phyloP scores from a whole-genome alignment of 2,888 invertebrate species.

The Salpingus planirostris region DNA sequence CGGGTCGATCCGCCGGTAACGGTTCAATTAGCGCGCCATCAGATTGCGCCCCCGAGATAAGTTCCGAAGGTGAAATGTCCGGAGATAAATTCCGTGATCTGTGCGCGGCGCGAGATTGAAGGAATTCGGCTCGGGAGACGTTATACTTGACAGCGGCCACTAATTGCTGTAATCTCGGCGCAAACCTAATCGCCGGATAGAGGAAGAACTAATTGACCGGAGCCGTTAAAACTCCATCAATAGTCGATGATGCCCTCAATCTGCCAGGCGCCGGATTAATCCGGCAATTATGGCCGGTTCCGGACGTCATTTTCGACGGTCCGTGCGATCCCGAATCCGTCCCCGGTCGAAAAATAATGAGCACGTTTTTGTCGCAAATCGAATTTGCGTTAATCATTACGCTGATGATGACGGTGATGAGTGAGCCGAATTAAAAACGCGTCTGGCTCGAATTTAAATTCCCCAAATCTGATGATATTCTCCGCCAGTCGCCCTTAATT shows the following conservation, averaged over 20 bases:
- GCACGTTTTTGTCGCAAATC: too few species aligned
- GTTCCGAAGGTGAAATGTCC: slow-evolving; percentile 4
- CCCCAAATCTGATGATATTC: too few species aligned
- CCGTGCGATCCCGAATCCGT: too few species aligned
- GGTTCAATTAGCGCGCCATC: slow-evolving; percentile 15
- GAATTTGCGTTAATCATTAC: too few species aligned
- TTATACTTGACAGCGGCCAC: slow-evolving; percentile 17
- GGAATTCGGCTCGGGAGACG: slow-evolving; percentile 15
- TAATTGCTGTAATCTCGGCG: slow-evolving; percentile 20
- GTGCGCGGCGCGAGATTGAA: slow-evolving; percentile 14
- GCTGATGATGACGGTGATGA: too few species aligned
- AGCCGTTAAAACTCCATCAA: slow-evolving; percentile 20
- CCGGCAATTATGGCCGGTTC: background rate
- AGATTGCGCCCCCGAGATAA: slow-evolving; percentile 4
- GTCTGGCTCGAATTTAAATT: too few species aligned
- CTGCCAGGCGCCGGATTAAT: background rate
- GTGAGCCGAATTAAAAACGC: too few species aligned
- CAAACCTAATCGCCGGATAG: slow-evolving; percentile 17
- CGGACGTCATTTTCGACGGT: too few species aligned
- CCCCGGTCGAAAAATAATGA: too few species aligned
- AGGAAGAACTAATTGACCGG: slow-evolving; percentile 17
- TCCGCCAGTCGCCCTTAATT: too few species aligned
- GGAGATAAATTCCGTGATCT: slow-evolving; percentile 15
- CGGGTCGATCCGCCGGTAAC: slow-evolving; percentile 13
- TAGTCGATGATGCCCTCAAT: slow-evolving; percentile 9